Base-by-base conservation (phyloP, 2,888 invertebrate genomes). In the Hypsopygia costalis region DNA sequence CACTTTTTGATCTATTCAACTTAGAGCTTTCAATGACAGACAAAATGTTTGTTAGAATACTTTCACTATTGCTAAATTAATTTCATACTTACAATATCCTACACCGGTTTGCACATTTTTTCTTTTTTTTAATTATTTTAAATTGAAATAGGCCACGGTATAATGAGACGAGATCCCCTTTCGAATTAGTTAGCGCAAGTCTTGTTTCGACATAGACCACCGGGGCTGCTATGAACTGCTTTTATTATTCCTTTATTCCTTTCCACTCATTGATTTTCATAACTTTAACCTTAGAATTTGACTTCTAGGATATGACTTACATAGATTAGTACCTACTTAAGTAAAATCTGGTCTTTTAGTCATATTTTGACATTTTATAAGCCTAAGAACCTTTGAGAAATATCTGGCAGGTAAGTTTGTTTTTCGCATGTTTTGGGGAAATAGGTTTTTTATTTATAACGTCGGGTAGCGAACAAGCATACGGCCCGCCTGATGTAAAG, bases 201-300 rank as follows among this genome's bases (percentile, higher is more conserved):
- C 4, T 20, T 38, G 36, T 61, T 58, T 61, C 57, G 35, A 54
- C 61, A 61, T 39, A 41, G 27, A 40, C 10, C 29, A 40, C 10
- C 29, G 41, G 43, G 45, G 34, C 49, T 43, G 25, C 25, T 36
- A 36, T 29, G 20, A 35, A 10, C 21, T 30, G 52, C 61, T 61
- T 63, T n/a, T n/a, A n/a, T n/a, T n/a, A n/a, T n/a, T n/a, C n/a
- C n/a, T n/a, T n/a, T n/a, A n/a, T n/a, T 62, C 62, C 53, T 68
- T 60, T 61, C 62, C 47, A 53, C 49, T 54, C 50, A 49, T 45
- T 41, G 34, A 58, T 62, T 63, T 65, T 68, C 64, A 65, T 62
- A 58, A 65, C 54, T 54, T 44, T 45, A 41, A 47, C 47, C 38
- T 47, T 25, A 25, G n/a, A 37, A 30, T 42, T 40, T 38, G 38